These are phyloP conservation scores for Mustelus asterias DNA, from an alignment of 2,113 vertebrate species.

Conservation along the genomic window DNA sequence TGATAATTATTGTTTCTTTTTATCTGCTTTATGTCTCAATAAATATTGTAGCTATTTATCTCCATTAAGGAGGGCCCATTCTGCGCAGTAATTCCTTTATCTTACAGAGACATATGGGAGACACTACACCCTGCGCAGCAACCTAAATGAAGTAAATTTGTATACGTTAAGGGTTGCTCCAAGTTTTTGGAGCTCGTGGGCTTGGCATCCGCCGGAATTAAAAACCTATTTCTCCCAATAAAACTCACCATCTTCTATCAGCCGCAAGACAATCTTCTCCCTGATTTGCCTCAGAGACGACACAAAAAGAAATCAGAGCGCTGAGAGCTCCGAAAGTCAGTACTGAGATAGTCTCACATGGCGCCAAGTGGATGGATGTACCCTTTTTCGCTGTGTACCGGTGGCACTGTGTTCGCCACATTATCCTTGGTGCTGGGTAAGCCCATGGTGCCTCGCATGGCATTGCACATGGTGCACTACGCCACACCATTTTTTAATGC, in stretches of 20 bases:
- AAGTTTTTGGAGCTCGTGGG: slow-evolving; percentile 4
- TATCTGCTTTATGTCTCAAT: slow-evolving; percentile 33
- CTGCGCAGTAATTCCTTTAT: slow-evolving; percentile 6
- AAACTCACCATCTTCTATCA: slow-evolving; percentile 4
- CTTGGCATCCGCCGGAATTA: not conserved
- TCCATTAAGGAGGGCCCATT: not conserved
- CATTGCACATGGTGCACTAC: not conserved
- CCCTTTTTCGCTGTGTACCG: not conserved
- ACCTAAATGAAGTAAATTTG: slow-evolving; percentile 34
- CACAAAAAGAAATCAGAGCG: not conserved
- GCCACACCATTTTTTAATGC: no score
- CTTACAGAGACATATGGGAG: not conserved
- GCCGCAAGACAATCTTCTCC: not conserved
- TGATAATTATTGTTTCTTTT: slow-evolving; percentile 34
- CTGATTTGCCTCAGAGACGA: not conserved
- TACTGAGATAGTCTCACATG: not conserved
- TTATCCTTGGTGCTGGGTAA: not conserved
- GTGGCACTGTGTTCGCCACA: not conserved
- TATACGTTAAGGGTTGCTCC: slow-evolving; percentile 22
- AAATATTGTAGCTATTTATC: slow-evolving; percentile 34
- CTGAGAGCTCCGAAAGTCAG: not conserved
- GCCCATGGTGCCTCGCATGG: not conserved
- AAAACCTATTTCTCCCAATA: not conserved
- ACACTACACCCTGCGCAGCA: not conserved
- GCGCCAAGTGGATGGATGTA: no score